Conservation (phyloP, 2,888 invertebrate species). For the Apoderus coryli region DNA sequence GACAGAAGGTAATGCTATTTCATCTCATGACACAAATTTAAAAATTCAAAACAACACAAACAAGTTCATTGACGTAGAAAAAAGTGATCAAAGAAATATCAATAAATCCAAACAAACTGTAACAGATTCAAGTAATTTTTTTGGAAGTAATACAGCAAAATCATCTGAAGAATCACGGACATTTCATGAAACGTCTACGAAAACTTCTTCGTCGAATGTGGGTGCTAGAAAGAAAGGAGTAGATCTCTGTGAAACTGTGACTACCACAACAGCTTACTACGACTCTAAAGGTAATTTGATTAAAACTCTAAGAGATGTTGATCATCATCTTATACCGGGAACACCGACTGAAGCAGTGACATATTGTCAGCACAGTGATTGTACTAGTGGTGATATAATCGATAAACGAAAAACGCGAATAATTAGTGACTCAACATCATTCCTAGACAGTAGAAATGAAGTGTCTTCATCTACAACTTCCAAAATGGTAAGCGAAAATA, state of each 20-base stretch:
- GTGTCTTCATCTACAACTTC: no score
- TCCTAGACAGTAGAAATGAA: no score
- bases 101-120: no score
- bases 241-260: slow-evolving; percentile 20
- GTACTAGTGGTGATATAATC: neutral
- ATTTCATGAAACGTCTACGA: neutral
- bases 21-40: slow-evolving; percentile 12
- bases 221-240: no score
- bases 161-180: neutral
- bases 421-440: slow-evolving; percentile 8
- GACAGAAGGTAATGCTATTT: slow-evolving; percentile 1
- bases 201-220: slow-evolving; percentile 8
- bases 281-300: slow-evolving; percentile 30
- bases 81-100: slow-evolving; percentile 12
- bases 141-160: neutral
- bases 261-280: slow-evolving; percentile 30
- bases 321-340: slow-evolving; percentile 18
- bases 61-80: slow-evolving; percentile 17
- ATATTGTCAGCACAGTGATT: slow-evolving; percentile 1
- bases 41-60: slow-evolving; percentile 16
- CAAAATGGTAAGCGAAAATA: no score
- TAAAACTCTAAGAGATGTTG: slow-evolving; percentile 26
- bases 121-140: neutral
- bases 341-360: slow-evolving; percentile 5
- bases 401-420: slow-evolving; percentile 12